Conservation (phyloP, 2,113 vertebrate species). For the Sciurus niger region DNA sequence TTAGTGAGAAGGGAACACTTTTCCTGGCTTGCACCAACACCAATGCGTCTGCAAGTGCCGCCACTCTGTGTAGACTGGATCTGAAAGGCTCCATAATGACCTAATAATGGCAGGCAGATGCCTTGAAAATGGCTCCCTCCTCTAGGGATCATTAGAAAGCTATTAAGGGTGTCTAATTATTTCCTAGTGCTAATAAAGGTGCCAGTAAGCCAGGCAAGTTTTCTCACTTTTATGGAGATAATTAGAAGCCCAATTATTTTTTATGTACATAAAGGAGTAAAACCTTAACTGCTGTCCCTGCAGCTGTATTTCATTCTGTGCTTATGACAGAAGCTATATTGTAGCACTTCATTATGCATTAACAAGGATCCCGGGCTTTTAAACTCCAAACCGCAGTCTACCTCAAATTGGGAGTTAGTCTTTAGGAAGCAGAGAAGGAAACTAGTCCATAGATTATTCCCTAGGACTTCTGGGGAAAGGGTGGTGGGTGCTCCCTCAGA, state of each 20-base stretch:
- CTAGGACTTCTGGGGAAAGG: background rate
- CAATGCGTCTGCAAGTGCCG: background rate
- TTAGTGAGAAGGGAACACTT: accelerated
- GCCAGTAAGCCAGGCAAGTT: background rate
- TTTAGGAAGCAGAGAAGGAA: background rate
- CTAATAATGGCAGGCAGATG: background rate
- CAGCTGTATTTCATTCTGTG: background rate
- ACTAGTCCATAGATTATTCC: accelerated
- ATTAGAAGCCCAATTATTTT: constrained; percentile 57
- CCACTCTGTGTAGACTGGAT: background rate
- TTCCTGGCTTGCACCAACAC: background rate
- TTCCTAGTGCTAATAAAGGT: constrained; percentile 61
- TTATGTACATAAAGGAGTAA: background rate
- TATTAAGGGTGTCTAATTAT: background rate
- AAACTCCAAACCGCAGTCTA: background rate
- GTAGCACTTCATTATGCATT: background rate
- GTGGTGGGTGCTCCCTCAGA: background rate
- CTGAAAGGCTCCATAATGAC: background rate
- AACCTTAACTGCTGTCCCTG: accelerated
- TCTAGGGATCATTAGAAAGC: background rate
- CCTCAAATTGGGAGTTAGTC: background rate
- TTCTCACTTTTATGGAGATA: constrained; percentile 17
- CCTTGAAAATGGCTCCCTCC: background rate
- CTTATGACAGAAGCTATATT: background rate
- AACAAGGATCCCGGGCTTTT: background rate